phyloP scores from a whole-genome alignment of 92 coral and sea anemone species.

The Scolanthus callimorphus region DNA sequence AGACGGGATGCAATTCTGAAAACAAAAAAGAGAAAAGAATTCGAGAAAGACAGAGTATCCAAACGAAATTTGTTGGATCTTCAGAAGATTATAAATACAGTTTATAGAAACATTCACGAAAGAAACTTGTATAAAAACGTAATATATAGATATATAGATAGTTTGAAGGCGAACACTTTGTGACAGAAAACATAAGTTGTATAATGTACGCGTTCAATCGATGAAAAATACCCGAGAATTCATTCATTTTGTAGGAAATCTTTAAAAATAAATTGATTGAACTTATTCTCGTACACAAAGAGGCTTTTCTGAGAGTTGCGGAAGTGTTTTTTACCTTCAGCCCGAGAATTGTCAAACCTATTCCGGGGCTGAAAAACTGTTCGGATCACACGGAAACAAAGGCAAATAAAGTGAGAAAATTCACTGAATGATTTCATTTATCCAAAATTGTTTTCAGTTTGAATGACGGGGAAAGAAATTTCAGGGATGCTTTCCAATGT shows the following conservation, averaged over 20 bases:
- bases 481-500: background rate
- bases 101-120: no score
- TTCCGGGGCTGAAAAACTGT: constrained; percentile 1
- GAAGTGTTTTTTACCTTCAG: background rate
- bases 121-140: no score
- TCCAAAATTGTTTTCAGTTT: background rate
- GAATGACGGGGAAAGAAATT: background rate
- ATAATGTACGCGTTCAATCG: background rate
- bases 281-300: background rate
- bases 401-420: background rate
- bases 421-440: background rate
- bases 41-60: no score
- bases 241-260: background rate
- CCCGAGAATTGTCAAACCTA: background rate
- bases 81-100: no score
- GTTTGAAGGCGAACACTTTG: background rate
- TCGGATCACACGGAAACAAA: constrained; percentile 1
- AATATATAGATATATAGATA: background rate
- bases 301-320: background rate
- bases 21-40: no score
- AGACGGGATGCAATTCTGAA: background rate
- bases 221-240: background rate
- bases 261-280: constrained; percentile 5
- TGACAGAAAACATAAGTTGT: background rate
- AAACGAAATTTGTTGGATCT: no score